These are phyloP conservation scores for Phyllotreta striolata DNA, from an alignment of 2,888 invertebrate genomes.

Conservation along the genomic window DNA sequence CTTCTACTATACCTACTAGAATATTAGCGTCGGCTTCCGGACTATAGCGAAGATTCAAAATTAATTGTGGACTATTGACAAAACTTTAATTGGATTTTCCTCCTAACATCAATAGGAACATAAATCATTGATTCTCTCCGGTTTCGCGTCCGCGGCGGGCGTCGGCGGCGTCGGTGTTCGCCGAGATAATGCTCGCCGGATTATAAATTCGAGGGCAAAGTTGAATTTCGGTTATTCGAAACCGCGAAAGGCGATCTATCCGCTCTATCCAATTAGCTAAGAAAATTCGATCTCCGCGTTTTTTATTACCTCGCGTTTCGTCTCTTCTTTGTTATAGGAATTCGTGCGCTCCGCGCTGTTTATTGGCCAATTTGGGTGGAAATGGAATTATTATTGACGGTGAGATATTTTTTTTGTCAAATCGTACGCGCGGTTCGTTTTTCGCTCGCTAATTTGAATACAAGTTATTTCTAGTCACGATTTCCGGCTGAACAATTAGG, in stretches of 20 bases:
- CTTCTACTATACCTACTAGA: too few relatives aligned
- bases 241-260: constrained; percentile 15
- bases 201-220: constrained; percentile 15
- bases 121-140: constrained; percentile 27
- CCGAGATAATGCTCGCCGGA: constrained; percentile 1
- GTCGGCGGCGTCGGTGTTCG: constrained; percentile 4
- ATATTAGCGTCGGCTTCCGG: background rate
- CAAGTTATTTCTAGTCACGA: too few relatives aligned
- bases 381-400: too few relatives aligned
- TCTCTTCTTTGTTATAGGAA: too few relatives aligned
- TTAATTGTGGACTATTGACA: constrained; percentile 32
- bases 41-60: constrained; percentile 16
- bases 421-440: too few relatives aligned
- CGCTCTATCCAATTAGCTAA: constrained; percentile 13
- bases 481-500: too few relatives aligned
- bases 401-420: too few relatives aligned
- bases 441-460: too few relatives aligned
- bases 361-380: too few relatives aligned
- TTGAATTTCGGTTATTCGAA: constrained; percentile 15
- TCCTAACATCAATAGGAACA: constrained; percentile 24
- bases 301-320: too few relatives aligned
- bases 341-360: too few relatives aligned
- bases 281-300: background rate
- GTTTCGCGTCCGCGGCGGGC: constrained; percentile 20
- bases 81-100: constrained; percentile 31